Percentiles rank a stretch among this genome's conserved stretches.
Conservation (phyloP, 2,888 invertebrate species). For the Drosophila limbata region DNA sequence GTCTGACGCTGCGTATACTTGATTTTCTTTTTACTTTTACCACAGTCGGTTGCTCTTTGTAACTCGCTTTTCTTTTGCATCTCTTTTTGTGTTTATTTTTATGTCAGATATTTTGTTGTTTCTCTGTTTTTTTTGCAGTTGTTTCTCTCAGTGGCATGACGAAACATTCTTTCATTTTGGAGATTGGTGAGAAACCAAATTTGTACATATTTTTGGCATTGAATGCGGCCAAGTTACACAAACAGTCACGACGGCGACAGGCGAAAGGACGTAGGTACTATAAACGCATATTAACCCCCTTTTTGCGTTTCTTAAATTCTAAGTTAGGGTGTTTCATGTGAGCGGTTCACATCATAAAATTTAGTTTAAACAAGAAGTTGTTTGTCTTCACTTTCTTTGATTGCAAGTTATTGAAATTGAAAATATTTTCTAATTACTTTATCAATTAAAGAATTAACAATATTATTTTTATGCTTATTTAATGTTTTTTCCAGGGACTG, state of each 20-base stretch:
- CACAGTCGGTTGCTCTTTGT: constrained; percentile 5
- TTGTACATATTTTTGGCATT: constrained; percentile 78
- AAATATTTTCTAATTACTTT: not conserved
- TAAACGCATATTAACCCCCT: constrained; percentile 41
- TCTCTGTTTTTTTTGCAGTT: not conserved
- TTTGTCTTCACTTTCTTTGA: not conserved
- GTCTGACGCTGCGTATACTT: constrained; percentile 69
- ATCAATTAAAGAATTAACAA: no score
- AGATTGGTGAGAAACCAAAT: constrained; percentile 43
- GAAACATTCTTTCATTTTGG: constrained; percentile 54
- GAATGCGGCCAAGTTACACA: constrained; percentile 55
- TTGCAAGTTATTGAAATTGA: not conserved
- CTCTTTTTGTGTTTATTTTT: constrained; percentile 45
- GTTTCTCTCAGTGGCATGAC: constrained; percentile 25
- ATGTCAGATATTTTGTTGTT: constrained; percentile 31
- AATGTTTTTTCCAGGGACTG: not conserved
- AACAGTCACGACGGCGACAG: constrained; percentile 13
- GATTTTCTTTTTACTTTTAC: constrained; percentile 40
- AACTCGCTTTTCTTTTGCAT: constrained; percentile 28
- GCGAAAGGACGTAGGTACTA: constrained; percentile 14
- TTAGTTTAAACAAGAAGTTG: not conserved
- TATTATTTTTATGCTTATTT: not conserved
- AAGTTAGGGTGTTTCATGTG: constrained; percentile 35
- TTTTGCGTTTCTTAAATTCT: constrained; percentile 21
- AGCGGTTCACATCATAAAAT: not conserved